Evolutionary conservation across 2,888 invertebrate species (phyloP), one percentile per base, ranked within the genome.

Genomic region (Stratiomys singularior): DNA sequence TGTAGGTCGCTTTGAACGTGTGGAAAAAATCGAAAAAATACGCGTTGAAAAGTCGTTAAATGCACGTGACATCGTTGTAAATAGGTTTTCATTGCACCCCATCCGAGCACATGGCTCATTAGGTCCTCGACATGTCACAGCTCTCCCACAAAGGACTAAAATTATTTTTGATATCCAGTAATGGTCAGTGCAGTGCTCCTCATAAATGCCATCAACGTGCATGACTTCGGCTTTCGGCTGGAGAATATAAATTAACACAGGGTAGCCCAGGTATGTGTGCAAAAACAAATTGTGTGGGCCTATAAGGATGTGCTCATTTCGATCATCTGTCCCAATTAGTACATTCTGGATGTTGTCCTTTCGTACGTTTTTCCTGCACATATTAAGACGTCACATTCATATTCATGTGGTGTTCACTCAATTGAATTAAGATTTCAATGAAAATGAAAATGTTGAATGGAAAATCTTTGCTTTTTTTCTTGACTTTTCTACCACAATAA

Each of bases 41-140:
- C 44, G 60, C 74, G 58, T 21, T 60, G 58, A 60, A 69, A 76
- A 56, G 76, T 78, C 76, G 78, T 78, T 78, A 78, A 78, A 69
- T 78, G 58, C 78, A 78, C 76, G 76, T 78, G 78, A 78, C 78
- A 60, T 66, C 47, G 58, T 78, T 78, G 78, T 78, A 78, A 78
- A 78, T 78, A 76, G 78, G 69, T 78, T 78, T 78, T 78, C 78
- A 78, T 78, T 78, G 78, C 76, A 64, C 64, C 77, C 74, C 76
- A 67, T 67, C 60, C 64, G 76, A 60, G 60, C 74, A 76, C 78
- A 78, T 76, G 76, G 78, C 78, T 78, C 78, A 78, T 78, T 78
- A 76, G 76, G 58, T 78, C 67, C 78, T 76, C 67, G 78, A 78
- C 76, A 78, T 47, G 74, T 78, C 78, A 64, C 76, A 76, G 58